A percentile compares a stretch with the other conserved stretches of the same genome.
Evolutionary conservation across 2,888 invertebrate species (phyloP).

Genomic region (Yponomeuta malinellus): DNA sequence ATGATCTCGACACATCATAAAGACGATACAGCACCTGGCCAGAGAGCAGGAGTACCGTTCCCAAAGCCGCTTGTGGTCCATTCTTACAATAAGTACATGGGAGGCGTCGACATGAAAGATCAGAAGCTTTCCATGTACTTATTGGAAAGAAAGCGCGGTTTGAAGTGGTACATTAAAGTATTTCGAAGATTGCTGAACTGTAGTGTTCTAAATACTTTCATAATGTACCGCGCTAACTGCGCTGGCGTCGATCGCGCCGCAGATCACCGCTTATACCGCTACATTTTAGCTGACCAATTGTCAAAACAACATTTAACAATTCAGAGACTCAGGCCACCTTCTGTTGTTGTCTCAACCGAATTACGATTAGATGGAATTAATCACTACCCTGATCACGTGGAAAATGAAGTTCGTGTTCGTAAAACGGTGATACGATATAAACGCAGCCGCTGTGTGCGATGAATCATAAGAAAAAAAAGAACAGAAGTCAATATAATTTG

Average conservation of each 20-base stretch:
- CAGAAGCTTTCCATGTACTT: conserved; percentile 16
- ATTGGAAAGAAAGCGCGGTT: conserved; percentile 17
- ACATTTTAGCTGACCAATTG: conserved; percentile 15
- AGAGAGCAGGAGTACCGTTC: conserved; percentile 3
- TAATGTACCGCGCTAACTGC: conserved; percentile 17
- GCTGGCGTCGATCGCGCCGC: neutral
- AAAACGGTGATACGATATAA: too few relatives aligned
- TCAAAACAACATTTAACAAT: neutral
- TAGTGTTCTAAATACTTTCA: conserved; percentile 17
- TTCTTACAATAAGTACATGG: conserved; percentile 16
- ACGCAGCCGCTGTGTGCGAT: conserved; percentile 18
- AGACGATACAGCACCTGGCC: conserved; percentile 6
- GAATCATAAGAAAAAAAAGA: conserved; percentile 5
- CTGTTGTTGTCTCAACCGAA: neutral
- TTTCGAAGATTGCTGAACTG: conserved; percentile 17
- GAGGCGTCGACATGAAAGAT: conserved; percentile 14
- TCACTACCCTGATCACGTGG: conserved; percentile 14
- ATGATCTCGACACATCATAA: conserved; percentile 14
- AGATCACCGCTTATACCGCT: conserved; percentile 17
- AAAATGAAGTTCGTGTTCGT: too few relatives aligned
- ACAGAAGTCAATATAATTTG: conserved; percentile 16
- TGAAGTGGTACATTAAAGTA: conserved; percentile 18
- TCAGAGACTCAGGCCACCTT: neutral
- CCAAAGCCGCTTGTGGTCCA: neutral
- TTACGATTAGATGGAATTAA: conserved; percentile 9